Conservation (phyloP, 2,113 vertebrate genomes). For the Bos indicus region DNA sequence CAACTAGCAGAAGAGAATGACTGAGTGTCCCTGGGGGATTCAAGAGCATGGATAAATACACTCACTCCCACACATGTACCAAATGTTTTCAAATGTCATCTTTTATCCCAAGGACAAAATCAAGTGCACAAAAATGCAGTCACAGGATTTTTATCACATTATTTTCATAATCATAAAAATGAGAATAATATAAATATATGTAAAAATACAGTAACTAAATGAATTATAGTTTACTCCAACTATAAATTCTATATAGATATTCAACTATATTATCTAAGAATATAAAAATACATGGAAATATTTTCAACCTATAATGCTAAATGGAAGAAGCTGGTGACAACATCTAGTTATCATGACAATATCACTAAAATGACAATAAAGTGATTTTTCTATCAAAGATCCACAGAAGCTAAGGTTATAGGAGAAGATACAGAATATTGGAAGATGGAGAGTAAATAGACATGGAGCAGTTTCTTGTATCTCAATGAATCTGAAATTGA, state of each 20-base stretch:
- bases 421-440: not conserved
- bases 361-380: not conserved
- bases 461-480: not conserved
- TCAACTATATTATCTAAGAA: not conserved
- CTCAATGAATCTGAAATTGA: not conserved
- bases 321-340: not conserved
- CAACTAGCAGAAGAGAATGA: not conserved
- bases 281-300: not conserved
- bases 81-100: not conserved
- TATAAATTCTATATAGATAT: not conserved
- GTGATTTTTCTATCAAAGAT: not conserved
- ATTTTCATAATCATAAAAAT: not conserved
- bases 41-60: not conserved
- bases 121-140: not conserved
- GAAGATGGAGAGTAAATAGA: not conserved
- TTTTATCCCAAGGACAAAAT: not conserved
- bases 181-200: not conserved
- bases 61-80: not conserved
- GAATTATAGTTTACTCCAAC: not conserved
- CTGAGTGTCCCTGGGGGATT: not conserved
- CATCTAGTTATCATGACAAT: not conserved
- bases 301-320: not conserved
- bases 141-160: not conserved
- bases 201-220: not conserved
- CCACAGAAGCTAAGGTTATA: not conserved